Evolutionary conservation across 1,140 invertebrate genomes (phyloP).

Genomic region (Lerema accius): DNA sequence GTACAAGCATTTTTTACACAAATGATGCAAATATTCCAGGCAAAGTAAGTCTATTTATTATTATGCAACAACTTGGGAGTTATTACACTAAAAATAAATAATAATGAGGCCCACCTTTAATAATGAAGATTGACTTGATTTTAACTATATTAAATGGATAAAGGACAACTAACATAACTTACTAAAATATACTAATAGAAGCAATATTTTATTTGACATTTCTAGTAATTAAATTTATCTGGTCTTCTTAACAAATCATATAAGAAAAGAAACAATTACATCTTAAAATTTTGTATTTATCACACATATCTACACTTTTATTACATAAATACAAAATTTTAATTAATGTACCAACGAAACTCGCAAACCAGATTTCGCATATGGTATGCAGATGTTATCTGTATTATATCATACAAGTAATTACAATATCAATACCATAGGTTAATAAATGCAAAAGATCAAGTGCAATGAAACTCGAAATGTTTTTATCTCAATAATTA

Average conservation of each 20-base stretch:
- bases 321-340: conserved; percentile 84
- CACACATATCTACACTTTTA: conserved; percentile 83
- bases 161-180: conserved; percentile 76
- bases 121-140: conserved; percentile 62
- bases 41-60: conserved; percentile 81
- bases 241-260: conserved; percentile 70
- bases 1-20: conserved; percentile 48
- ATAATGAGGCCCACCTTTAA: conserved; percentile 71
- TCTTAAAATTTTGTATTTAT: conserved; percentile 84
- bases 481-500: conserved; percentile 69
- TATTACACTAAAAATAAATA: conserved; percentile 79
- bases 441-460: conserved; percentile 84
- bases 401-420: conserved; percentile 83
- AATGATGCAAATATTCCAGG: conserved; percentile 71
- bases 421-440: conserved; percentile 83
- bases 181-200: conserved; percentile 80
- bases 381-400: conserved; percentile 79
- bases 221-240: conserved; percentile 69
- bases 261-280: conserved; percentile 77
- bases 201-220: conserved; percentile 73
- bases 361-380: conserved; percentile 80
- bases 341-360: conserved; percentile 80
- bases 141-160: conserved; percentile 65
- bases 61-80: conserved; percentile 78
- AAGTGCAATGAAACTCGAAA: conserved; percentile 81